Conservation (phyloP, 2,797 vertebrate genomes). For the Neostethus bicornis region DNA sequence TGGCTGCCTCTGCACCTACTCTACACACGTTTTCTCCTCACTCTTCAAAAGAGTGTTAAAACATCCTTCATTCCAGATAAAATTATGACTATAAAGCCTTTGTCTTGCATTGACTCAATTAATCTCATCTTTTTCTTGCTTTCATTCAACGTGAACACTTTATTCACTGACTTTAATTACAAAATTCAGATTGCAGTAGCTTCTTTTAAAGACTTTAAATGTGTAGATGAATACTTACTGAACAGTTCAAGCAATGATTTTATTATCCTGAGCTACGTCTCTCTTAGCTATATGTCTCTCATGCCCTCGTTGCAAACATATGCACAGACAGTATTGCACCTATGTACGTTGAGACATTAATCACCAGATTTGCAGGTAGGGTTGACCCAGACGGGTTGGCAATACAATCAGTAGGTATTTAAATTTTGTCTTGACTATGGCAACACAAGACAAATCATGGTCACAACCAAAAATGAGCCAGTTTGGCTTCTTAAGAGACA, state of each 20-base stretch:
- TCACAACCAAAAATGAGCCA: slow-evolving; percentile 31
- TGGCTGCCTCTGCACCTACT: slow-evolving; percentile 31
- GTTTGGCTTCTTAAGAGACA: slow-evolving; percentile 45
- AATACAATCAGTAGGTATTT: slow-evolving; percentile 55
- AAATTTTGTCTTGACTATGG: too few relatives aligned
- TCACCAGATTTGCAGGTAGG: slow-evolving; percentile 54
- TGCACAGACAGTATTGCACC: slow-evolving; percentile 5
- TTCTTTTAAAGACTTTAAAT: slow-evolving; percentile 8
- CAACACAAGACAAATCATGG: slow-evolving; percentile 38
- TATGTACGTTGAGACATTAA: slow-evolving; percentile 43
- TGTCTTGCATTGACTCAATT: too few relatives aligned
- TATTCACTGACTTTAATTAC: slow-evolving; percentile 43
- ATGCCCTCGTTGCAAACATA: slow-evolving; percentile 9
- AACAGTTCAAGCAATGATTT: neutral
- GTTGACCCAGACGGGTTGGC: slow-evolving; percentile 57
- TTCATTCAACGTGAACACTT: slow-evolving; percentile 11
- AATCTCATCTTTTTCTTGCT: slow-evolving; percentile 7
- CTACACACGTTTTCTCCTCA: slow-evolving; percentile 19
- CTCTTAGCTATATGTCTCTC: slow-evolving; percentile 30
- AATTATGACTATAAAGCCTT: slow-evolving; percentile 66
- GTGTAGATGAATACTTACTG: slow-evolving; percentile 7
- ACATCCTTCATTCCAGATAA: slow-evolving; percentile 64
- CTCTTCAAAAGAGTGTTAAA: slow-evolving; percentile 52
- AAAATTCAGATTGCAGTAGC: slow-evolving; percentile 38
- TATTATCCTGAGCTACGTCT: slow-evolving; percentile 12